Conservation (phyloP, 2,797 vertebrate genomes). For the Anniella stebbinsi region DNA sequence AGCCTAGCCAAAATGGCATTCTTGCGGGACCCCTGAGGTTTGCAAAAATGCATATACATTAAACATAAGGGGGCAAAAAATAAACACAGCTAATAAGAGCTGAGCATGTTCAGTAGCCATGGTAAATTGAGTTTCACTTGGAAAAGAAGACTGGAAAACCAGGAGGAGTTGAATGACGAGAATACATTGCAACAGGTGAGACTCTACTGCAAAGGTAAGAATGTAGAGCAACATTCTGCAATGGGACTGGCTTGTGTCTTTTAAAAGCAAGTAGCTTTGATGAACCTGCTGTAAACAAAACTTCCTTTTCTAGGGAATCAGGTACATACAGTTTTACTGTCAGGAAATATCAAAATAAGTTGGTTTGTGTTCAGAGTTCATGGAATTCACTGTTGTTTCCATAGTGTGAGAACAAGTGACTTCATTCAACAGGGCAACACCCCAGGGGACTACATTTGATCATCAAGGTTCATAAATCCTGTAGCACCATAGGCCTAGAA, state of each 20-base stretch:
- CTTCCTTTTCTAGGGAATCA: background rate
- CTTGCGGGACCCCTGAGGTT: too few species aligned
- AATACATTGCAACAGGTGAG: too few species aligned
- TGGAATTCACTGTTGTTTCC: background rate
- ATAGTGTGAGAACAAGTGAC: constrained; percentile 14
- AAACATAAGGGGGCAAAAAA: too few species aligned
- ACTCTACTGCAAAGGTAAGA: background rate
- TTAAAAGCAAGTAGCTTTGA: background rate
- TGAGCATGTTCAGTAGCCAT: too few species aligned
- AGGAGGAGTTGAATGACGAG: background rate
- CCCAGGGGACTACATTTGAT: background rate
- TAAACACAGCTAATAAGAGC: too few species aligned
- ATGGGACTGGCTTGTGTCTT: background rate
- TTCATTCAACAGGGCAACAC: background rate
- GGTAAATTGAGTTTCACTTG: background rate
- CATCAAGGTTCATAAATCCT: background rate
- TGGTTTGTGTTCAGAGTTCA: background rate
- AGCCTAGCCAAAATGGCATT: too few species aligned
- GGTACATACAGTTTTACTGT: background rate
- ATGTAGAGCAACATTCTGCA: background rate
- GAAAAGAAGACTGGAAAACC: background rate
- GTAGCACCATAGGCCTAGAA: background rate
- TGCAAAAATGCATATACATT: too few species aligned
- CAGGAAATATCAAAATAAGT: background rate
- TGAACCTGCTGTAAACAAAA: background rate